Percentiles rank a stretch among this genome's conserved stretches.
Conservation (phyloP, 2,797 vertebrate species). For the Cryptoblepharus egeriae region DNA sequence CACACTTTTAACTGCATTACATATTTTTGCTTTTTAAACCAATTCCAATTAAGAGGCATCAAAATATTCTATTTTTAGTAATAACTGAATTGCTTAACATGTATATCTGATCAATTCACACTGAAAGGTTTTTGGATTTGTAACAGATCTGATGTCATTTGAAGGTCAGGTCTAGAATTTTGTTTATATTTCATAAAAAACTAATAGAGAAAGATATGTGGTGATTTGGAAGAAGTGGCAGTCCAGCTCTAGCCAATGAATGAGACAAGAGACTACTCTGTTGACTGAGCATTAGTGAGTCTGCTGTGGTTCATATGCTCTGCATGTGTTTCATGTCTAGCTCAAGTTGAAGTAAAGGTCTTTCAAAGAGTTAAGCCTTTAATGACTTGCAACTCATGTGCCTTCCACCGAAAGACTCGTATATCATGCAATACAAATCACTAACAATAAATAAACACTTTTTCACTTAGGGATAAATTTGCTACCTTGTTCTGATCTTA, state of each 20-base stretch:
- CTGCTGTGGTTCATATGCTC: not conserved
- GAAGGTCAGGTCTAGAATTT: not conserved
- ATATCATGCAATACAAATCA: conserved; percentile 34
- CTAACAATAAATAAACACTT: conserved; percentile 57
- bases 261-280: not conserved
- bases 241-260: not conserved
- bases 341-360: not conserved
- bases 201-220: not conserved
- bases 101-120: not conserved
- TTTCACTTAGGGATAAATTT: conserved; percentile 50
- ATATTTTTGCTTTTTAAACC: not conserved
- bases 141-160: not conserved
- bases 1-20: too few relatives aligned
- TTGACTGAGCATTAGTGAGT: not conserved
- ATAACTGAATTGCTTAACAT: not conserved
- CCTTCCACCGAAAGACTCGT: conserved; percentile 16
- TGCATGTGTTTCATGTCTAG: conserved; percentile 5
- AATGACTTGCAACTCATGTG: conserved; percentile 3
- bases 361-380: conserved; percentile 33
- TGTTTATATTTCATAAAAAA: not conserved
- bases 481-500: conserved; percentile 49
- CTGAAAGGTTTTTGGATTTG: not conserved
- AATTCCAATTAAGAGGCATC: not conserved
- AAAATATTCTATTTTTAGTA: not conserved
- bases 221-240: not conserved